Evolutionary conservation across 2,113 vertebrate species (phyloP).

Genomic region (Microcebus griseorufus): DNA sequence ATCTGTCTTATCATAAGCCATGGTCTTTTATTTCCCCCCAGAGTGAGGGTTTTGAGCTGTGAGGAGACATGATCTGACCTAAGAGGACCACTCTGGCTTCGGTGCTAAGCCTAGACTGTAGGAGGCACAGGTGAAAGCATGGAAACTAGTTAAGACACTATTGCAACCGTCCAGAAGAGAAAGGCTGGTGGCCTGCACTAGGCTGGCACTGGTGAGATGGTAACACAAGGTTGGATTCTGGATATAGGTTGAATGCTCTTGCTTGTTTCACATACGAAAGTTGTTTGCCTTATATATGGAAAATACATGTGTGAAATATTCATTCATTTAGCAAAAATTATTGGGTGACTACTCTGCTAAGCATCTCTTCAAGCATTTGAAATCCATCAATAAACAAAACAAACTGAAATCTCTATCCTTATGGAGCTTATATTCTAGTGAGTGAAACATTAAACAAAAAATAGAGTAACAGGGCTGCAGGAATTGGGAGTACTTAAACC

Average conservation of each 20-base stretch:
- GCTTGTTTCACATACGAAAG: not conserved
- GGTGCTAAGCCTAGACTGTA: not conserved
- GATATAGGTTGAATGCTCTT: not conserved
- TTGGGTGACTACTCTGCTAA: not conserved
- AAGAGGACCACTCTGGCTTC: not conserved
- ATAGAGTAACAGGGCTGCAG: not conserved
- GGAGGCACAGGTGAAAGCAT: not conserved
- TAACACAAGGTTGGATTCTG: not conserved
- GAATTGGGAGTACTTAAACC: not conserved
- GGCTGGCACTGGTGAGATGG: not conserved
- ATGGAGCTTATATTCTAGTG: not conserved
- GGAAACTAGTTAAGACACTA: not conserved
- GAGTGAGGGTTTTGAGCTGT: not conserved
- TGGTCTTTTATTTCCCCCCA: too few species aligned
- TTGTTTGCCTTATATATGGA: not conserved
- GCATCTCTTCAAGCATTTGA: not conserved
- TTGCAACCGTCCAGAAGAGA: not conserved
- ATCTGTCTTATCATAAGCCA: not conserved
- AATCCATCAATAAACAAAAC: not conserved
- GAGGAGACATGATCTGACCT: not conserved
- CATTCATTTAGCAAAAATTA: not conserved
- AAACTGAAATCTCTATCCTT: not conserved
- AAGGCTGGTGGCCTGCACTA: not conserved
- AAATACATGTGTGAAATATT: not conserved
- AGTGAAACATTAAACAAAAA: not conserved